A percentile compares a stretch with the other conserved stretches of the same genome.
phyloP scores from a whole-genome alignment of 2,113 vertebrate genomes.

The Corythaixoides concolor region DNA sequence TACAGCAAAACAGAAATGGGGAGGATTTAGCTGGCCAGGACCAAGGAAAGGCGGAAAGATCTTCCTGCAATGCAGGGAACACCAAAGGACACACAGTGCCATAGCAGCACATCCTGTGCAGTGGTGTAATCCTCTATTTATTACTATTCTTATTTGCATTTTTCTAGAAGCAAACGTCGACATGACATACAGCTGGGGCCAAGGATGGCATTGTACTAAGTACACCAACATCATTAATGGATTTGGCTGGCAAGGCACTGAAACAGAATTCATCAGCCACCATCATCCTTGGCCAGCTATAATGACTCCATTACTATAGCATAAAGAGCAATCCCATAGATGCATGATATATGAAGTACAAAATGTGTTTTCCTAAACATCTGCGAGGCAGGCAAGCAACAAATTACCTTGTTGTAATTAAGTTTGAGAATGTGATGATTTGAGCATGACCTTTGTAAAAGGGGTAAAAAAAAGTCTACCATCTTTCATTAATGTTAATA shows the following conservation, averaged over 20 bases:
- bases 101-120: rapidly evolving
- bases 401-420: conserved; percentile 14
- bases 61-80: neutral
- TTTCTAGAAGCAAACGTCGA: neutral
- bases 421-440: neutral
- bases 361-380: neutral
- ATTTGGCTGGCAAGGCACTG: neutral
- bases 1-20: rapidly evolving
- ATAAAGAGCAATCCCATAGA: neutral
- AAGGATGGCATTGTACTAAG: neutral
- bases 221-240: neutral
- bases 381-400: neutral
- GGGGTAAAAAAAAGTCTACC: neutral
- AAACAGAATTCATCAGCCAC: neutral
- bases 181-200: neutral
- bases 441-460: neutral
- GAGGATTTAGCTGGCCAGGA: neutral
- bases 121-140: rapidly evolving
- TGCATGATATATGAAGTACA: neutral
- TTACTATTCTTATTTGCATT: neutral
- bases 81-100: neutral
- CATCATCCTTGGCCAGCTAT: neutral
- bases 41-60: neutral
- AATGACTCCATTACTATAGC: neutral
- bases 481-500: neutral